Conservation (phyloP, 2,797 vertebrate genomes). For the Oophaga sylvatica region DNA sequence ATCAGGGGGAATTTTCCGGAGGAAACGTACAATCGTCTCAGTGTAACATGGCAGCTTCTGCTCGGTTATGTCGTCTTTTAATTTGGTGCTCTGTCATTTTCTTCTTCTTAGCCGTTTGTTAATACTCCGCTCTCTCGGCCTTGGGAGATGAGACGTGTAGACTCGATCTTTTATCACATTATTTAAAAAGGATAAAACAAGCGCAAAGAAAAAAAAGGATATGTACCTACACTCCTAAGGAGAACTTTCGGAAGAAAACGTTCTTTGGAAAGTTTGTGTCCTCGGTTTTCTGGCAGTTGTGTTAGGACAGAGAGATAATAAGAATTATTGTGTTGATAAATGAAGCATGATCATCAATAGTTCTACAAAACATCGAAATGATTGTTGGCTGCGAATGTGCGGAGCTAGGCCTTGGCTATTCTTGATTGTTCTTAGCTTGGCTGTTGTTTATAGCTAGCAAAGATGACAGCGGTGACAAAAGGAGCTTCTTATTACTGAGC, state of each 20-base stretch:
- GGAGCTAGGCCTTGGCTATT: background rate
- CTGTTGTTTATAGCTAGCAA: background rate
- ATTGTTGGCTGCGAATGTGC: background rate
- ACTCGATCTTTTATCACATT: conserved; percentile 36
- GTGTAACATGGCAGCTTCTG: conserved; percentile 12
- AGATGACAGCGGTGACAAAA: background rate
- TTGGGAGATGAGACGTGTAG: conserved; percentile 25
- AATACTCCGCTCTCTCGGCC: conserved; percentile 2
- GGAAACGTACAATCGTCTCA: conserved; percentile 34
- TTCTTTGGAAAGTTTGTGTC: conserved; percentile 28
- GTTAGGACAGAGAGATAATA: background rate
- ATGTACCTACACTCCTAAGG: background rate
- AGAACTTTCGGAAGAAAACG: background rate
- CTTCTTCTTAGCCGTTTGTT: background rate
- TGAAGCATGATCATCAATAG: background rate
- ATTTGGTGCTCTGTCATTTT: conserved; percentile 45
- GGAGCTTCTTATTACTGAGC: too few relatives aligned
- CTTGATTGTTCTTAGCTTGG: background rate
- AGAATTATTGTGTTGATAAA: background rate
- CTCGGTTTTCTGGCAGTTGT: background rate
- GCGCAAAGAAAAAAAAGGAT: conserved; percentile 1
- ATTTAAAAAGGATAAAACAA: conserved; percentile 35
- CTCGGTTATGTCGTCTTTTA: conserved; percentile 45
- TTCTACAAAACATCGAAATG: background rate
- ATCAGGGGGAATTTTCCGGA: conserved; percentile 40